A percentile compares a stretch with the other conserved stretches of the same genome.
phyloP scores from a whole-genome alignment of 2,113 vertebrate genomes.

The Talpa occidentalis region DNA sequence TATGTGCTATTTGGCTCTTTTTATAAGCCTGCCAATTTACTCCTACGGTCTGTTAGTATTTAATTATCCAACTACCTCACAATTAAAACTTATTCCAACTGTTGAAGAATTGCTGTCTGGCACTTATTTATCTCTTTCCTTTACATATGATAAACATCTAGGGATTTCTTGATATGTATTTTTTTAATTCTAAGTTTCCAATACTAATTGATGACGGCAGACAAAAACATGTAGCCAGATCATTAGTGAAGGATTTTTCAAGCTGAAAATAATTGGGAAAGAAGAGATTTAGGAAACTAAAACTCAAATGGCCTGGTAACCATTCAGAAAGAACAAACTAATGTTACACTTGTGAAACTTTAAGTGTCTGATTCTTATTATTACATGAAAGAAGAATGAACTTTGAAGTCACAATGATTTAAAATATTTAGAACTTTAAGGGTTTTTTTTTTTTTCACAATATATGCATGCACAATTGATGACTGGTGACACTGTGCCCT shows the following conservation, averaged over 20 bases:
- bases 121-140: constrained; percentile 43
- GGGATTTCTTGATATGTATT: constrained; percentile 44
- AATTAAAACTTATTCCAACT: constrained; percentile 64
- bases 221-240: constrained; percentile 26
- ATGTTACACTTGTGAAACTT: neutral
- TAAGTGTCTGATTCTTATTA: constrained; percentile 46
- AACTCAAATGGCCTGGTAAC: neutral
- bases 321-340: neutral
- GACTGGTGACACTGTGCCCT: neutral
- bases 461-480: neutral
- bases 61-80: constrained; percentile 67
- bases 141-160: constrained; percentile 55
- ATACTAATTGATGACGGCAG: constrained; percentile 38
- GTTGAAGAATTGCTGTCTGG: constrained; percentile 43
- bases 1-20: constrained; percentile 40
- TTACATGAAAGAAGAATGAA: neutral
- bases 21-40: constrained; percentile 48
- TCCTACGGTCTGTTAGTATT: constrained; percentile 57
- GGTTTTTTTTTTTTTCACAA: neutral
- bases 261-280: constrained; percentile 25
- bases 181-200: constrained; percentile 44
- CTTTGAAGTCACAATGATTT: neutral
- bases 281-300: neutral
- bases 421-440: constrained; percentile 4
- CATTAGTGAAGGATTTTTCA: constrained; percentile 21